Evolutionary conservation across 2,113 vertebrate genomes (phyloP).

Genomic region (Menidia beryllina): DNA sequence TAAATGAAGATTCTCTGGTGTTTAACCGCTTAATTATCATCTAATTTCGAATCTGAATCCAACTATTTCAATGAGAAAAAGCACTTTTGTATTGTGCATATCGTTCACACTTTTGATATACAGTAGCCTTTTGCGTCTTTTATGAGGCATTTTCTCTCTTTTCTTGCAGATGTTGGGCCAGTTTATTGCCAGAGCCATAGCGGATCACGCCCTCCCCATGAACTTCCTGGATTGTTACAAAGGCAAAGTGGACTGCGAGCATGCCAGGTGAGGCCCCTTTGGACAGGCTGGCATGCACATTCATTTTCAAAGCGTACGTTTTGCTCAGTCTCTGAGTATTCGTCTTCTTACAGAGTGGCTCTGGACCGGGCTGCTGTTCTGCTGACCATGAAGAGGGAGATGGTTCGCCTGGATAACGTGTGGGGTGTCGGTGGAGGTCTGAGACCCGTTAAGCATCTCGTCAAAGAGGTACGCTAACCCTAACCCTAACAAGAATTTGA

Average conservation of each 20-base stretch:
- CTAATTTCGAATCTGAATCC: too few relatives aligned
- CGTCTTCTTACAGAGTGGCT: constrained; percentile 80
- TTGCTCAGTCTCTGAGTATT: neutral
- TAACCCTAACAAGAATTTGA: too few relatives aligned
- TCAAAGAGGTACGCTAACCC: constrained; percentile 83
- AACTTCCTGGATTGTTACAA: constrained; percentile 88
- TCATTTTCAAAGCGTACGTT: neutral
- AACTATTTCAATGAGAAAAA: neutral
- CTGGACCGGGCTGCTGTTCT: constrained; percentile 87
- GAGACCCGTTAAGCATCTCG: constrained; percentile 88
- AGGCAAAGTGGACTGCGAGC: constrained; percentile 88
- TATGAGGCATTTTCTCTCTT: neutral
- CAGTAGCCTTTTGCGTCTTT: neutral
- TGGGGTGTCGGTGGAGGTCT: constrained; percentile 90
- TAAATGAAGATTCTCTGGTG: too few relatives aligned
- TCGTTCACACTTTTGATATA: neutral
- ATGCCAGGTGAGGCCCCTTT: constrained; percentile 82
- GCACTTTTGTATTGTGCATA: neutral
- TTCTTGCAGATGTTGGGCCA: constrained; percentile 88
- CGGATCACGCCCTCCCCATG: constrained; percentile 87
- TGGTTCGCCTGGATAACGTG: constrained; percentile 88
- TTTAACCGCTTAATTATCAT: too few relatives aligned
- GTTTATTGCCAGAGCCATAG: constrained; percentile 89
- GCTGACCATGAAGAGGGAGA: constrained; percentile 86
- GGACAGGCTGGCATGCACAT: neutral